A percentile compares a stretch with the other conserved stretches of the same genome.
Conservation (phyloP, 2,888 invertebrate genomes). For the Pseudoips prasinana region DNA sequence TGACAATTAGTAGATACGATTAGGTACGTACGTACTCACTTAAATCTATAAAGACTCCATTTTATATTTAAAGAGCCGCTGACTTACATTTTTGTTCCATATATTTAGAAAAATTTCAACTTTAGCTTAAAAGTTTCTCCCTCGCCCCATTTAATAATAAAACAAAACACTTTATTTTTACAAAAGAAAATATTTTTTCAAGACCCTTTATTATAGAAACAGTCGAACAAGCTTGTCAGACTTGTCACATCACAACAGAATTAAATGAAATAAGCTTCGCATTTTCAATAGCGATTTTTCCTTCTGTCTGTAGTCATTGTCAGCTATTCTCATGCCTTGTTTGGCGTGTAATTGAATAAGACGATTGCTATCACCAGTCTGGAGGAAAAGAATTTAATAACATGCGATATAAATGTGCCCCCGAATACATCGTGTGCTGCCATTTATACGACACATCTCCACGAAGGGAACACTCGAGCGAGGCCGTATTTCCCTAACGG, state of each 20-base stretch:
- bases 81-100: no score
- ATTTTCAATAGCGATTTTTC: conserved; percentile 63
- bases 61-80: no score
- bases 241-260: conserved; percentile 43
- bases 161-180: conserved; percentile 14
- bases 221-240: conserved; percentile 37
- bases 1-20: no score
- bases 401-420: conserved; percentile 53
- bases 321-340: conserved; percentile 68
- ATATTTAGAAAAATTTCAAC: no score
- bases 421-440: conserved; percentile 43
- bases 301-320: conserved; percentile 62
- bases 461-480: conserved; percentile 16
- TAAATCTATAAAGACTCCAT: no score
- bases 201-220: conserved; percentile 34
- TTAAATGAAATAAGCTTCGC: conserved; percentile 63
- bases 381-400: conserved; percentile 77
- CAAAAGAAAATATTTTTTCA: conserved; percentile 14
- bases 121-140: no score
- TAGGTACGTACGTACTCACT: no score
- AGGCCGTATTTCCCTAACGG: conserved; percentile 21
- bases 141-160: conserved; percentile 12
- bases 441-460: conserved; percentile 39
- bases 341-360: conserved; percentile 74
- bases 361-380: conserved; percentile 69